A percentile compares a stretch with the other conserved stretches of the same genome.
phyloP scores from a whole-genome alignment of 2,113 vertebrate species.

The Recurvirostra avosetta region DNA sequence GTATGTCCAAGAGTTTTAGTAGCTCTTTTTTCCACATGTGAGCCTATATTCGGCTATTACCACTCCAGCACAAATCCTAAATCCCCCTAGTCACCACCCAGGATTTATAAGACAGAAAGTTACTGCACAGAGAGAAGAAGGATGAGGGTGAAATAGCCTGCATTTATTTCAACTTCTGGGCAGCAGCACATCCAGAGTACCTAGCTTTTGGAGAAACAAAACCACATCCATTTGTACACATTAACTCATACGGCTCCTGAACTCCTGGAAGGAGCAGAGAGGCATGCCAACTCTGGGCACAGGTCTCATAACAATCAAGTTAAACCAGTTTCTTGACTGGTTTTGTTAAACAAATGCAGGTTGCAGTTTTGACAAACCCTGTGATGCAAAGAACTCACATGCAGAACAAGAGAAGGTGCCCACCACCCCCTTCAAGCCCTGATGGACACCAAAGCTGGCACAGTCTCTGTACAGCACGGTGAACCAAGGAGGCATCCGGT shows the following conservation, averaged over 20 bases:
- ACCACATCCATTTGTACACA: not conserved
- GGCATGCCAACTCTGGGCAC: not conserved
- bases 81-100: not conserved
- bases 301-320: not conserved
- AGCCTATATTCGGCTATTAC: not conserved
- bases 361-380: not conserved
- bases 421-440: fast-evolving
- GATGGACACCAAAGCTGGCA: not conserved
- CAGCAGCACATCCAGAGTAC: not conserved
- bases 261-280: not conserved
- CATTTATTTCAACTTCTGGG: not conserved
- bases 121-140: not conserved
- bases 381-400: not conserved
- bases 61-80: not conserved
- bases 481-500: fast-evolving
- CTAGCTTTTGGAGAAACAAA: not conserved
- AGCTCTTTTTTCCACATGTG: not conserved
- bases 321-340: conserved; percentile 41
- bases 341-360: conserved; percentile 24
- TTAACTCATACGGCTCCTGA: not conserved
- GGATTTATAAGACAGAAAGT: not conserved
- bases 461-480: fast-evolving
- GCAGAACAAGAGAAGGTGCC: not conserved
- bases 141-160: not conserved
- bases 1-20: not conserved